Conservation (phyloP, 1,140 invertebrate genomes). For the Ceratoteleas bidentatus region DNA sequence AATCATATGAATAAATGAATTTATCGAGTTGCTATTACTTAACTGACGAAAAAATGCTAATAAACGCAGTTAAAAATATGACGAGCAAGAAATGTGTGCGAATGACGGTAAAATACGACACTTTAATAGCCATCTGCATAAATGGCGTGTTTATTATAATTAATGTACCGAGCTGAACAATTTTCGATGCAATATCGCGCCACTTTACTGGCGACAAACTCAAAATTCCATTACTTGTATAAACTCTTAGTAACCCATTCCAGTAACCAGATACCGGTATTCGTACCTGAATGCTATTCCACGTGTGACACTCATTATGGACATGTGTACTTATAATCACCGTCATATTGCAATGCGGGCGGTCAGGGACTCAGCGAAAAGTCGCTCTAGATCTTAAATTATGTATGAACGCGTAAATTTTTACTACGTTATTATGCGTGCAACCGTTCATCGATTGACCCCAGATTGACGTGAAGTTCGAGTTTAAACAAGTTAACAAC, state of each 20-base stretch:
- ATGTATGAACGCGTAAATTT: slow-evolving; percentile 59
- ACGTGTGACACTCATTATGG: slow-evolving; percentile 22
- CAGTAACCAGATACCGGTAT: slow-evolving; percentile 23
- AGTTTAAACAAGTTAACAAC: slow-evolving; percentile 12
- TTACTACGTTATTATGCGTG: slow-evolving; percentile 43
- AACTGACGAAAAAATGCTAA: too few relatives aligned
- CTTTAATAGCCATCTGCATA: slow-evolving; percentile 43
- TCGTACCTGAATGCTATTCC: slow-evolving; percentile 25
- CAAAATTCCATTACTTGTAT: slow-evolving; percentile 44
- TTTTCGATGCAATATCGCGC: slow-evolving; percentile 33
- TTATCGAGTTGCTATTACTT: too few relatives aligned
- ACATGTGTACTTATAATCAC: slow-evolving; percentile 27
- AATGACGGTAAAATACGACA: slow-evolving; percentile 49
- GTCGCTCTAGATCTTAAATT: slow-evolving; percentile 55
- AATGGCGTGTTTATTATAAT: slow-evolving; percentile 50
- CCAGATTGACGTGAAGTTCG: slow-evolving; percentile 2
- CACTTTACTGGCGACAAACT: slow-evolving; percentile 36
- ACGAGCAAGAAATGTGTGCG: slow-evolving; percentile 50
- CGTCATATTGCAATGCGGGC: slow-evolving; percentile 19
- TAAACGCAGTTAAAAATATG: too few relatives aligned
- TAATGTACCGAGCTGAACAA: slow-evolving; percentile 48
- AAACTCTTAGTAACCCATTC: slow-evolving; percentile 39
- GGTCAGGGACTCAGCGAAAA: slow-evolving; percentile 57
- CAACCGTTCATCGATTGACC: slow-evolving; percentile 49
- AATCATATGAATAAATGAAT: slow-evolving; percentile 42